Base-by-base conservation (phyloP, 30 jellyfish, hydroid and myxozoan species). In the Pseudorhiza aurosa region DNA sequence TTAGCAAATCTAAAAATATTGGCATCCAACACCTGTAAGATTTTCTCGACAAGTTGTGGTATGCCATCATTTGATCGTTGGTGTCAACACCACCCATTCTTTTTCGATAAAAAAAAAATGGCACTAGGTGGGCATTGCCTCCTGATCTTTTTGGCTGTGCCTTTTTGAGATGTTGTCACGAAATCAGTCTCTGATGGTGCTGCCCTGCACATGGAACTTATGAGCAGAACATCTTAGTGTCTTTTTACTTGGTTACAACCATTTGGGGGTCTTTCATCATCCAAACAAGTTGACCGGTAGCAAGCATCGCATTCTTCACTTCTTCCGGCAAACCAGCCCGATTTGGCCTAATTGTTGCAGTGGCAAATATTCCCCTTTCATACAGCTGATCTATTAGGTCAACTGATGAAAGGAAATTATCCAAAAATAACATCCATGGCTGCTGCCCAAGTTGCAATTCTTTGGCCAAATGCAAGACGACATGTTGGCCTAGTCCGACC, bases 1-100 rank as follows among this genome's bases (percentile, higher is more conserved):
- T 57, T 22, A 57, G 42, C 72, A 57, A 4, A 57, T 57, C 72
- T 18, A 57, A 22, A 57, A 37, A 68, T 36, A 68, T 39, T 15
- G 82, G 82, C 2, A 68, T 4, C 82, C 82, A 68, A 65, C 10
- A 68, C 45, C 82, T 68, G 82, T 68, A 68, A 2, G 82, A 68
- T 29, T 29, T 68, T 68, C 82, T 68, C 43, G 82, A 68, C 37
- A 68, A 8, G 22, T 44, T 68, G 51, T 68, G 21, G 37, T 68
- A 68, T n/a, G 68, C 36, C 64, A 68, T 68, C 82, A n/a, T 42
- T 29, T 68, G 68, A 42, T 68, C 82, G 43, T 68, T 37, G 64
- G 82, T 68, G 18, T 68, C 82, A n/a, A 68, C 82, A 42, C 82
- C 82, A 17, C 82, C 82, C 82, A 68, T 68, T 43, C 43, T 37